phyloP scores from a whole-genome alignment of 2,888 invertebrate species.

The Apamea sordens region DNA sequence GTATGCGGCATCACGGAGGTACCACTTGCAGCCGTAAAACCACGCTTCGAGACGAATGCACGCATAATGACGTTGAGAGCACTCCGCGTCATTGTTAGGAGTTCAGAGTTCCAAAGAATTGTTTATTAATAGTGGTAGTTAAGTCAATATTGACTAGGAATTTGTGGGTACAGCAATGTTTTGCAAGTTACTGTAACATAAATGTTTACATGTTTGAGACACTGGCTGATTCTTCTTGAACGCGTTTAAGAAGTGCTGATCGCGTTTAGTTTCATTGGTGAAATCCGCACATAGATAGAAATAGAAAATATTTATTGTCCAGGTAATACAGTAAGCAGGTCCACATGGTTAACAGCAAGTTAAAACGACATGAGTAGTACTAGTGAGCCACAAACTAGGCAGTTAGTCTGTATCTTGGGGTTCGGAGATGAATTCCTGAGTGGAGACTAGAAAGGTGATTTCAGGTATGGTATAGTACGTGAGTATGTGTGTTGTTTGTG shows the following conservation, averaged over 20 bases:
- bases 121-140: slow-evolving; percentile 46
- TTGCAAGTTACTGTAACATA: slow-evolving; percentile 13
- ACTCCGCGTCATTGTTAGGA: slow-evolving; percentile 52
- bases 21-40: slow-evolving; percentile 75
- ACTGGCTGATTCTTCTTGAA: no score
- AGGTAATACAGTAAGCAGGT: no score
- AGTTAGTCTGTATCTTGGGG: no score
- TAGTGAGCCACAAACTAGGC: no score
- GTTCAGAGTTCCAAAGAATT: slow-evolving; percentile 47
- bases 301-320: no score
- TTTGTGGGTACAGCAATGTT: slow-evolving; percentile 20
- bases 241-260: neutral
- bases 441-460: no score
- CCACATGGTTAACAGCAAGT: no score
- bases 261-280: neutral
- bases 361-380: no score
- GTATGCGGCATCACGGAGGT: slow-evolving; percentile 85
- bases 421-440: no score
- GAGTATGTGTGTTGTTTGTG: no score
- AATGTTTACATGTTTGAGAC: neutral
- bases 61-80: slow-evolving; percentile 59
- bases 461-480: no score
- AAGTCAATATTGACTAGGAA: slow-evolving; percentile 47
- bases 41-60: slow-evolving; percentile 62
- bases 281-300: neutral